Evolutionary conservation across 2,797 vertebrate genomes (phyloP).

Genomic region (Darevskia nairensis): DNA sequence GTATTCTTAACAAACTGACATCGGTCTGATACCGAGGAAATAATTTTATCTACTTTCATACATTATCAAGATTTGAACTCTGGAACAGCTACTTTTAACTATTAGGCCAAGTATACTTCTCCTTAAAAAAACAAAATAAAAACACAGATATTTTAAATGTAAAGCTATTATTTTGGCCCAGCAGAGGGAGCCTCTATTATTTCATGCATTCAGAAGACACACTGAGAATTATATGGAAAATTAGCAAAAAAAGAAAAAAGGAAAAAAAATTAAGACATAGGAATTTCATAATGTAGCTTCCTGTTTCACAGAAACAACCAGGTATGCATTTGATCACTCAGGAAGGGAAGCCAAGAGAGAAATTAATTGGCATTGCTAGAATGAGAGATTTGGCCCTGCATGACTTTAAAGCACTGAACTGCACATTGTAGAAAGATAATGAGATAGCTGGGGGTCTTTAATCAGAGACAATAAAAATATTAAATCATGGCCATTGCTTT

Average conservation of each 20-base stretch:
- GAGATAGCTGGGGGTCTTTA: conserved; percentile 7
- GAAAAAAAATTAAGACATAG: background rate
- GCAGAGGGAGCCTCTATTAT: conserved; percentile 73
- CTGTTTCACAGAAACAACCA: background rate
- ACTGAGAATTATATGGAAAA: conserved; percentile 30
- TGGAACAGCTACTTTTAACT: background rate
- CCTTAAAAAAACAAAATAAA: background rate
- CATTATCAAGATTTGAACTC: background rate
- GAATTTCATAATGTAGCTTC: background rate
- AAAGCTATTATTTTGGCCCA: conserved; percentile 65
- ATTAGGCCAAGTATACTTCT: background rate
- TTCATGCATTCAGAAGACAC: conserved; percentile 46
- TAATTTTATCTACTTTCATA: background rate
- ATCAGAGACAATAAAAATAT: conserved; percentile 10
- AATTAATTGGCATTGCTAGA: conserved; percentile 40
- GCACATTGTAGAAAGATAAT: background rate
- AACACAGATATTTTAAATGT: conserved; percentile 10
- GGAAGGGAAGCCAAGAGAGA: conserved; percentile 7
- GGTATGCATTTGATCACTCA: background rate
- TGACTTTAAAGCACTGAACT: conserved; percentile 21
- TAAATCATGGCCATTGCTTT: background rate
- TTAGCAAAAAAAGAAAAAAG: background rate
- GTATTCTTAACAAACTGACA: background rate
- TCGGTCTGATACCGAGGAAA: background rate
- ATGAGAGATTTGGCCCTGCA: background rate